phyloP scores from a whole-genome alignment of 2,797 vertebrate species.

The Perodicticus potto region DNA sequence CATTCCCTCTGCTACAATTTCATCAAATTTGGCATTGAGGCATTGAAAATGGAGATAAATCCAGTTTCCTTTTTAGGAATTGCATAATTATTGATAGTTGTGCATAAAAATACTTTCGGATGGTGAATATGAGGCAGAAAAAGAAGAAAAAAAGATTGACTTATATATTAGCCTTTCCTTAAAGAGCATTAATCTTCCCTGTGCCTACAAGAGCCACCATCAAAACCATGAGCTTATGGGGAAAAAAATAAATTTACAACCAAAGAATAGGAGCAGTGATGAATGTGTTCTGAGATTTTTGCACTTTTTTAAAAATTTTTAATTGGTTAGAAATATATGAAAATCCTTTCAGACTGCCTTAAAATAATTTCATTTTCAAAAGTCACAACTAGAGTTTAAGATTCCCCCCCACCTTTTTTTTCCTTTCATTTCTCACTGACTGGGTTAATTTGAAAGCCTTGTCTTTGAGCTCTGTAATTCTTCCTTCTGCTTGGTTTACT shows the following conservation, averaged over 20 bases:
- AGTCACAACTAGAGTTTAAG: neutral
- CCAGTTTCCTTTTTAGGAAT: neutral
- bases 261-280: neutral
- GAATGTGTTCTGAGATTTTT: neutral
- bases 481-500: neutral
- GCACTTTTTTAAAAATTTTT: neutral
- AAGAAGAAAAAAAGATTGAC: neutral
- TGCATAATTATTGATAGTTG: neutral
- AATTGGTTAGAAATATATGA: neutral
- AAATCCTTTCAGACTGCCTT: neutral
- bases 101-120: neutral
- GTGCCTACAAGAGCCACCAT: neutral
- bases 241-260: neutral
- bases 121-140: neutral
- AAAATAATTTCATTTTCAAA: neutral
- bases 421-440: no score
- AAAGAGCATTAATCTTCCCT: neutral
- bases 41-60: neutral
- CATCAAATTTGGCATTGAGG: neutral
- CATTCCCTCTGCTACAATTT: no score
- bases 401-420: neutral
- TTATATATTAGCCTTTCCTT: neutral
- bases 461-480: no score
- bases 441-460: no score
- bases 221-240: neutral